Evolutionary conservation across 2,113 vertebrate species (phyloP).

Genomic region (Aspiorhynchus laticeps): DNA sequence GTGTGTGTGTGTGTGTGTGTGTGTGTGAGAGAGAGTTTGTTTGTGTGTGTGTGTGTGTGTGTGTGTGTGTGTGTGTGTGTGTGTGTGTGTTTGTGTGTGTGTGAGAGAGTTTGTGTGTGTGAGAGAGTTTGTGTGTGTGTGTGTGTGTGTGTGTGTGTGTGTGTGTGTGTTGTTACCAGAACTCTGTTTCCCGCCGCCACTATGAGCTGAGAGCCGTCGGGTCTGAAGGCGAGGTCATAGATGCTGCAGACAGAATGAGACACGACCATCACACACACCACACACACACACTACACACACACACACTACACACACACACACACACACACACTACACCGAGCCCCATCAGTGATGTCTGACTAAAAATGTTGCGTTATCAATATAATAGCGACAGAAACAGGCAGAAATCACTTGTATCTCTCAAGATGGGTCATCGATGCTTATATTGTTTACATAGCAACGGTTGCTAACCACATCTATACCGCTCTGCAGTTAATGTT

Average conservation of each 20-base stretch:
- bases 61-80: too few relatives aligned
- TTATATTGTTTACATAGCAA: constrained; percentile 77
- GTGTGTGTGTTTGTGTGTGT: too few relatives aligned
- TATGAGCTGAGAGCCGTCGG: constrained; percentile 95
- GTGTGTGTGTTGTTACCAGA: constrained; percentile 76
- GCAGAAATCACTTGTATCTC: not conserved
- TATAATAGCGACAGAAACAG: not conserved
- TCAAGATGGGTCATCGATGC: not conserved
- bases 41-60: too few relatives aligned
- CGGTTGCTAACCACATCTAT: constrained; percentile 72
- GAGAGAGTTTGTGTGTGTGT: too few relatives aligned
- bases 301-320: too few relatives aligned
- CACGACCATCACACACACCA: not conserved
- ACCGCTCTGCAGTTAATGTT: not conserved
- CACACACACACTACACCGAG: not conserved
- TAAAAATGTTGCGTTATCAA: not conserved
- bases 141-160: too few relatives aligned
- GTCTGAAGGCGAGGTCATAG: constrained; percentile 96
- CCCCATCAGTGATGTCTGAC: not conserved
- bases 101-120: too few relatives aligned
- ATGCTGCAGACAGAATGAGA: constrained; percentile 74
- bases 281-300: too few relatives aligned
- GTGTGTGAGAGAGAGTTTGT: too few relatives aligned
- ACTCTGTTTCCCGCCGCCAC: constrained; percentile 93
- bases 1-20: too few relatives aligned